phyloP scores from a whole-genome alignment of 2,888 invertebrate genomes.

The Notodonta ziczac region DNA sequence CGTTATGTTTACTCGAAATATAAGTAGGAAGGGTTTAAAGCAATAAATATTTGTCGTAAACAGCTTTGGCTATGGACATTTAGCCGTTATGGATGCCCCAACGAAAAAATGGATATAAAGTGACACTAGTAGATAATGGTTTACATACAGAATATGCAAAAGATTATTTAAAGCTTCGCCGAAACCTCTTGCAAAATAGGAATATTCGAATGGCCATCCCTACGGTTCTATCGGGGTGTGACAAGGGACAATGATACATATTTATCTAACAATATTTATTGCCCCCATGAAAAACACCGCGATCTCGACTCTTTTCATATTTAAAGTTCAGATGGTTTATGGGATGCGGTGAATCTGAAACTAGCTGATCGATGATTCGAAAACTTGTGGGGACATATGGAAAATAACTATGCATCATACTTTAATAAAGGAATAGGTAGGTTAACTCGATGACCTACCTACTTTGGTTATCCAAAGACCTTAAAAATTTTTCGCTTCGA shows the following conservation, averaged over 20 bases:
- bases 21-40: too few relatives aligned
- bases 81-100: neutral
- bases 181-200: slow-evolving; percentile 46
- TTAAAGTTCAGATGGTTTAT: slow-evolving; percentile 75
- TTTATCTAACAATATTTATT: slow-evolving; percentile 82
- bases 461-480: too few relatives aligned
- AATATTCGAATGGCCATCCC: slow-evolving; percentile 65
- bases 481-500: too few relatives aligned
- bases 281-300: slow-evolving; percentile 62
- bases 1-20: too few relatives aligned
- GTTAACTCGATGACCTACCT: too few relatives aligned
- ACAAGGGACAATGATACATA: slow-evolving; percentile 79
- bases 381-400: neutral
- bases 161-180: neutral
- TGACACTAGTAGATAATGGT: too few relatives aligned
- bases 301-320: slow-evolving; percentile 71
- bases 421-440: neutral
- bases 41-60: too few relatives aligned
- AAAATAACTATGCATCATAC: neutral
- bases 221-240: slow-evolving; percentile 54
- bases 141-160: too few relatives aligned
- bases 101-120: neutral
- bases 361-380: slow-evolving; percentile 9
- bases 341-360: slow-evolving; percentile 32
- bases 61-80: too few relatives aligned